Evolutionary conservation across 2,888 invertebrate genomes (phyloP), one percentile per base, ranked within the genome.

Genomic region (Fabriciana adippe): DNA sequence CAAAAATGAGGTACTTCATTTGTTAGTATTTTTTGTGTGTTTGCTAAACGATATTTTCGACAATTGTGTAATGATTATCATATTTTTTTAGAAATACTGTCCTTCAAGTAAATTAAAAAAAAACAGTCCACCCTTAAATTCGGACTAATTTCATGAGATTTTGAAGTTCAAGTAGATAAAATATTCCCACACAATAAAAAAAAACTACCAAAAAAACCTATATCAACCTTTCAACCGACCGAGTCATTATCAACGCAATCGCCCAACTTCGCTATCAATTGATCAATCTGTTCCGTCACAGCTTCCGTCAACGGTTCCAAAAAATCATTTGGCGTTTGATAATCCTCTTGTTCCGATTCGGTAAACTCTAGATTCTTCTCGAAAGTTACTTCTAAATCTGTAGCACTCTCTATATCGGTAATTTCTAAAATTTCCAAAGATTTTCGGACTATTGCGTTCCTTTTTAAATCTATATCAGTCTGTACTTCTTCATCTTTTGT

Each of bases 231-330:
- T 45, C 61, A 61, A 61, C 50, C 51, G 50, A 50, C 61, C 50
- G 35, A 51, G 16, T 35, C 61, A 35, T 51, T 76, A 15, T 85
- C 83, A 13, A 77, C 83, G 57, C 89, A 88, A 50, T 88, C 87
- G 55, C 85, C 84, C 64, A 92, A 69, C 69, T 90, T 91, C 0
- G 88, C 82, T 48, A 92, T 91, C 74, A 92, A 74, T 69, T 89
- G 84, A 71, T 92, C 90, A 1, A 93, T 92, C 55, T 92, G 91
- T 53, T 92, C 86, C 0, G 82, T 78, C 1, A 92, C 87, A 0
- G 87, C 84, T 62, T 88, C 87, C 60, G 85, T 89, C 73, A 92
- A 67, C 0, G 89, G 88, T 51, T 92, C 90, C 55, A 89, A 59
- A 68, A 86, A 88, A 16, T 79, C 90, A 55, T 82, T 90, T 13